phyloP scores from a whole-genome alignment of 2,797 vertebrate genomes.

The Pipistrellus pygmaeus region DNA sequence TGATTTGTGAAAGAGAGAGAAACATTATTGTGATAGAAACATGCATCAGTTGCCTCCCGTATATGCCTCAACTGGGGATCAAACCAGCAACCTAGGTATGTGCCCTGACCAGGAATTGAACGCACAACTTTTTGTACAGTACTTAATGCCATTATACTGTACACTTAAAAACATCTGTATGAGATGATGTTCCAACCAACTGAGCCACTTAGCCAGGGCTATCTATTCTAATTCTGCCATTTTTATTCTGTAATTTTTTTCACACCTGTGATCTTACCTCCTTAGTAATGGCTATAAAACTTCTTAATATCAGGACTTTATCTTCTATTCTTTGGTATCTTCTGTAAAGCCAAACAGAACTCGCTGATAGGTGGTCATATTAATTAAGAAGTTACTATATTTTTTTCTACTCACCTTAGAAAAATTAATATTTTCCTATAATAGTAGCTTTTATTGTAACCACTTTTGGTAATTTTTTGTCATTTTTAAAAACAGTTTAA shows the following conservation, averaged over 20 bases:
- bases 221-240: not conserved
- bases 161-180: not conserved
- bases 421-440: not conserved
- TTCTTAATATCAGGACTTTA: constrained; percentile 15
- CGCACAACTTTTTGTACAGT: not conserved
- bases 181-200: not conserved
- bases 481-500: not conserved
- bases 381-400: not conserved
- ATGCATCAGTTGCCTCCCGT: not conserved
- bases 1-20: not conserved
- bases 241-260: constrained; percentile 39
- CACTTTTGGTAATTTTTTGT: not conserved
- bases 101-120: not conserved
- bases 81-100: not conserved
- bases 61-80: not conserved
- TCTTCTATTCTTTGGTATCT: not conserved
- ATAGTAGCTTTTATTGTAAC: not conserved
- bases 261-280: not conserved
- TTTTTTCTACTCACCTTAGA: constrained; percentile 54
- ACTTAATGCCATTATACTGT: no score
- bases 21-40: not conserved
- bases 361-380: not conserved
- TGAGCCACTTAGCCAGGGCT: not conserved
- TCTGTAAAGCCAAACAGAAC: not conserved
- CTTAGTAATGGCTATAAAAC: constrained; percentile 20